These are phyloP conservation scores for Muraenolepis orangiensis DNA, from an alignment of 2,797 vertebrate genomes.

Conservation along the genomic window DNA sequence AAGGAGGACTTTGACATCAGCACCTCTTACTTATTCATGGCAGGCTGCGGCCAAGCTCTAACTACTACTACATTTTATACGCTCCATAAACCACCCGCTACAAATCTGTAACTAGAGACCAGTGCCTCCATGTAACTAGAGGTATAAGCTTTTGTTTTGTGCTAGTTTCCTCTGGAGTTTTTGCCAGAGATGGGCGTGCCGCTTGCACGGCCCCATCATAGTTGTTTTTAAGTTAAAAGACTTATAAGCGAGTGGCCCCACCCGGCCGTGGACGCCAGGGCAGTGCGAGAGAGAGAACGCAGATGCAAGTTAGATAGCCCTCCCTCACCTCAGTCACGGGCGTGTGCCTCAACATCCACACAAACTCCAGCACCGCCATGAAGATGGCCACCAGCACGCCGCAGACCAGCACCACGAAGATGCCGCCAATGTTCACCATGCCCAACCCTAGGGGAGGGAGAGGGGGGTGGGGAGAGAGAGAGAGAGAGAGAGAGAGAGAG, in stretches of 20 bases:
- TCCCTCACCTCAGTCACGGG: constrained; percentile 93
- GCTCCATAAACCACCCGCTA: not conserved
- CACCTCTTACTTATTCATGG: constrained; percentile 29
- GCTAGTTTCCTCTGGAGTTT: constrained; percentile 22
- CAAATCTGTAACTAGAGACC: constrained; percentile 26
- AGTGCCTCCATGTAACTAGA: constrained; percentile 26
- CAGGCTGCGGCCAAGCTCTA: not conserved
- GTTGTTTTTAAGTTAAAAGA: constrained; percentile 41
- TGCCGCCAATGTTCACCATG: constrained; percentile 99
- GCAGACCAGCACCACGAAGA: constrained; percentile 98
- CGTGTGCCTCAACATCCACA: constrained; percentile 92
- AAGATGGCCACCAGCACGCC: constrained; percentile 97
- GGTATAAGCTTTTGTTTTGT: constrained; percentile 58
- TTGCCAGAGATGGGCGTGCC: constrained; percentile 11
- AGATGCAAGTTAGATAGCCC: constrained; percentile 73
- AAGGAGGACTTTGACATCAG: constrained; percentile 22
- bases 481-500: not conserved
- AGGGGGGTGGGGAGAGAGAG: not conserved
- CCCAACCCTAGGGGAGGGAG: constrained; percentile 80
- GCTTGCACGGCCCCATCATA: constrained; percentile 7
- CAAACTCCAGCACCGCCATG: constrained; percentile 98
- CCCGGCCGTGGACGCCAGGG: constrained; percentile 37
- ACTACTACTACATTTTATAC: constrained; percentile 21
- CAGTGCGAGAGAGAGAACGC: constrained; percentile 64
- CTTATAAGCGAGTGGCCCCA: constrained; percentile 30